These are phyloP conservation scores for Coreius guichenoti DNA, from an alignment of 2,797 vertebrate species.

Conservation along the genomic window DNA sequence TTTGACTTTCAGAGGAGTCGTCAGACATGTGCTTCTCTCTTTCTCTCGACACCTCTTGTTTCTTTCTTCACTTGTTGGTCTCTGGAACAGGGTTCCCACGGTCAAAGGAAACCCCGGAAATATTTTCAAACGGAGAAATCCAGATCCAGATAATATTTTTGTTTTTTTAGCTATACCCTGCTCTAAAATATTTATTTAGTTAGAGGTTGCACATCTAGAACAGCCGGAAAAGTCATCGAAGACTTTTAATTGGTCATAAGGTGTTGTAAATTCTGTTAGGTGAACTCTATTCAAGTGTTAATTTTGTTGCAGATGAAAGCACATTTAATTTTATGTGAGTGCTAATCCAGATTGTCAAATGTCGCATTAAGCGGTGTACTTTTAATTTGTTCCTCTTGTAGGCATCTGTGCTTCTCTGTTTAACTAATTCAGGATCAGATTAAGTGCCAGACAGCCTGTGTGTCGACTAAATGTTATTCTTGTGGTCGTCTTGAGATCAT, in stretches of 20 bases:
- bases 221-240: not conserved
- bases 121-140: not conserved
- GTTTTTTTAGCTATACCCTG: not conserved
- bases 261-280: not conserved
- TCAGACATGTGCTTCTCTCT: slow-evolving; percentile 14
- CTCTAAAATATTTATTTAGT: not conserved
- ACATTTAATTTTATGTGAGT: not conserved
- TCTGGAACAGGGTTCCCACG: not conserved
- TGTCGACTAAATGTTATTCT: slow-evolving; percentile 18
- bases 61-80: slow-evolving; percentile 14
- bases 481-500: not conserved
- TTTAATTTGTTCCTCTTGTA: not conserved
- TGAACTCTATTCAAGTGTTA: not conserved
- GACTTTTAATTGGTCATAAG: not conserved
- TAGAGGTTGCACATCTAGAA: not conserved
- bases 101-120: not conserved
- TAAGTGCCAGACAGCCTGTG: slow-evolving; percentile 12
- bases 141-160: too few species aligned
- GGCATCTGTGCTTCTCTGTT: slow-evolving; percentile 16
- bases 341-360: slow-evolving; percentile 19
- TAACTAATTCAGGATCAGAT: slow-evolving; percentile 19
- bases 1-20: not conserved
- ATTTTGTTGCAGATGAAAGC: not conserved
- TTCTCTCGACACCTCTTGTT: not conserved
- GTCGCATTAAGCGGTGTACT: not conserved